Conservation (phyloP, 2,888 invertebrate species). For the Linnaemya vulpina region DNA sequence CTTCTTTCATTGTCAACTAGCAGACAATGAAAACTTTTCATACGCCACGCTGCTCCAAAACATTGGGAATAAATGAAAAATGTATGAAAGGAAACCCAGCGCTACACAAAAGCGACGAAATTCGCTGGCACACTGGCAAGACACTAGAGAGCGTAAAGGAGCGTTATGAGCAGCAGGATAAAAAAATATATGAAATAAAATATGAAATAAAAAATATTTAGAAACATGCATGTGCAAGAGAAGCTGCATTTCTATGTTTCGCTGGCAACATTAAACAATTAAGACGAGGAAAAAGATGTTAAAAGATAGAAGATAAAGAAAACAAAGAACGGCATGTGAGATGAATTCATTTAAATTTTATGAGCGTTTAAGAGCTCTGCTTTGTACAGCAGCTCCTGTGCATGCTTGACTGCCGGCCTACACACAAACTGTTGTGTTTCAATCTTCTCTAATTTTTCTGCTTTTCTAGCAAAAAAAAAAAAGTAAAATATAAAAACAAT, state of each 20-base stretch:
- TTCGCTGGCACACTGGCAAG: constrained; percentile 33
- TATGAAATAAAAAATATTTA: background rate
- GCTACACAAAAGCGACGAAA: constrained; percentile 16
- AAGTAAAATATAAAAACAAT: background rate
- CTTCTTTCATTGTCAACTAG: constrained; percentile 70
- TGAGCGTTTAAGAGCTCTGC: constrained; percentile 39
- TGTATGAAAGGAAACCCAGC: constrained; percentile 1
- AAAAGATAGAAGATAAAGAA: background rate
- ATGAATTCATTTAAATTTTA: constrained; percentile 57
- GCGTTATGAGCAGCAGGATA: constrained; percentile 46
- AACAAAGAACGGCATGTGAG: constrained; percentile 20
- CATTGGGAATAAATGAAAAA: constrained; percentile 29
- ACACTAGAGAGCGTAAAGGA: constrained; percentile 54
- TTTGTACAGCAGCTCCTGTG: too few species aligned
- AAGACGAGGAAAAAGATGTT: constrained; percentile 38
- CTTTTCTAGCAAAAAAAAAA: background rate
- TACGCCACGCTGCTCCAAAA: constrained; percentile 55
- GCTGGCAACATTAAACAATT: constrained; percentile 66
- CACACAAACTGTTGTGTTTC: background rate
- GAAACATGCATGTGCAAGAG: background rate
- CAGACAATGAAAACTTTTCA: constrained; percentile 63
- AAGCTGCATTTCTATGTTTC: constrained; percentile 21
- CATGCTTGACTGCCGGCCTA: background rate
- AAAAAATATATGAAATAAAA: background rate
- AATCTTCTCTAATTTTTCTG: background rate